phyloP scores from a whole-genome alignment of 2,888 invertebrate genomes.

The Schrankia costaestrigalis region DNA sequence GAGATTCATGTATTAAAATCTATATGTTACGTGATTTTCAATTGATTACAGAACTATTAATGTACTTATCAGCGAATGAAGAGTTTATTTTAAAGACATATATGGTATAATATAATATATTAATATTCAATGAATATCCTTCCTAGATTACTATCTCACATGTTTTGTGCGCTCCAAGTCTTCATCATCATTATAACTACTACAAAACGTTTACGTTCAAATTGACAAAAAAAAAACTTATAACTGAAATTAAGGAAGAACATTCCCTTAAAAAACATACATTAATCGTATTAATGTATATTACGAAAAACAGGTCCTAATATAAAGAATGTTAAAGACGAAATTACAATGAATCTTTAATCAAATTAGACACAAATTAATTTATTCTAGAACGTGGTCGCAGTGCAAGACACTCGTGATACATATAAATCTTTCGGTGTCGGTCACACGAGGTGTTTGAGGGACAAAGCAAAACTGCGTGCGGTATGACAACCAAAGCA shows the following conservation, averaged over 20 bases:
- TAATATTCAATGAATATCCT: slow-evolving; percentile 54
- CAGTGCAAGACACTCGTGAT: slow-evolving; percentile 14
- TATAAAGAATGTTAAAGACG: too few relatives aligned
- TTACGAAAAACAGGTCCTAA: too few relatives aligned
- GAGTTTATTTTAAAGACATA: slow-evolving; percentile 24
- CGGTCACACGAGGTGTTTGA: slow-evolving; percentile 6
- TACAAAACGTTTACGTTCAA: slow-evolving; percentile 46
- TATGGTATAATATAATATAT: slow-evolving; percentile 39
- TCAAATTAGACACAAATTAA: too few relatives aligned
- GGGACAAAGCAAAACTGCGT: slow-evolving; percentile 20
- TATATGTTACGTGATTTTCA: too few relatives aligned
- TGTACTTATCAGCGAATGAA: slow-evolving; percentile 10
- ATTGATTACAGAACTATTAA: too few relatives aligned
- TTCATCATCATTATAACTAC: slow-evolving; percentile 55
- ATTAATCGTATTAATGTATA: too few relatives aligned
- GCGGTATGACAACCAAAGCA: slow-evolving; percentile 24
- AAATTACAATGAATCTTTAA: too few relatives aligned
- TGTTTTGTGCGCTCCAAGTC: slow-evolving; percentile 76
- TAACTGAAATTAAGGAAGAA: slow-evolving; percentile 17
- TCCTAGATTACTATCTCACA: slow-evolving; percentile 64
- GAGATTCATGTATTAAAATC: slow-evolving; percentile 5
- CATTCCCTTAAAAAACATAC: too few relatives aligned
- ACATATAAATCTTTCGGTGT: slow-evolving; percentile 5
- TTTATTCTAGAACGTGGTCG: slow-evolving; percentile 13
- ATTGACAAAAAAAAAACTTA: slow-evolving; percentile 25